Base-by-base conservation (phyloP, 2,888 invertebrate species). In the Dryobotodes eremita region DNA sequence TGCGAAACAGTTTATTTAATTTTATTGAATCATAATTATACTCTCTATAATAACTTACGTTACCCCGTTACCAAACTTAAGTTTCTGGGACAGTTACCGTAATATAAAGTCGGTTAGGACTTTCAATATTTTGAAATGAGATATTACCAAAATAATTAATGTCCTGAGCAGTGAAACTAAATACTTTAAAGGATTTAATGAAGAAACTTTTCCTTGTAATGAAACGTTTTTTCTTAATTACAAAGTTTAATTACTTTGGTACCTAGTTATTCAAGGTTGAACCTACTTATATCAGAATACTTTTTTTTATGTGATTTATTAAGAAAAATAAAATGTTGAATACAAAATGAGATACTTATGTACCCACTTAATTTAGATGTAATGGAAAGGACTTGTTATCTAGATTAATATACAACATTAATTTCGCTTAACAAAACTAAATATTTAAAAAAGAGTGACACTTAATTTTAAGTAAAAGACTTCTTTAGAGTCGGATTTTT, bases 131-230 rank as follows among this genome's bases (percentile, higher is more conserved):
- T 20, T 59, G 36, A 69, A 85, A 85, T n/a, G 17, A 66, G 15
- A 68, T 55, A 59, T 64, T n/a, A 57, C n/a, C n/a, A 23, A 64
- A 69, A 69, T 61, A 57, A 71, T 86, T 66, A 84, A n/a, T n/a
- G 61, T 69, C 36, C 50, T 53, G 31, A 48, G 50, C 26, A 73
- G 50, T 77, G 70, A 86, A 86, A 75, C 48, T 55, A 69, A 68
- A 86, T 70, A 71, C 71, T 86, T 82, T 26, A 59, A 2, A 77
- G 59, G 42, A 70, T 61, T 86, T 83, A 71, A 86, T 78, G 64
- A 78, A 86, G 20, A 75, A 86, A 86, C 71, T 84, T 84, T 78
- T 73, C 69, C 64, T 77, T 71, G 15, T 50, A 72, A 77, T 69
- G 70, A 61, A 74, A 70, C 26, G 23, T 36, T 69, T 57, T 72